These are phyloP conservation scores for Cotesia typhae DNA, from an alignment of 1,140 invertebrate species.

Conservation along the genomic window DNA sequence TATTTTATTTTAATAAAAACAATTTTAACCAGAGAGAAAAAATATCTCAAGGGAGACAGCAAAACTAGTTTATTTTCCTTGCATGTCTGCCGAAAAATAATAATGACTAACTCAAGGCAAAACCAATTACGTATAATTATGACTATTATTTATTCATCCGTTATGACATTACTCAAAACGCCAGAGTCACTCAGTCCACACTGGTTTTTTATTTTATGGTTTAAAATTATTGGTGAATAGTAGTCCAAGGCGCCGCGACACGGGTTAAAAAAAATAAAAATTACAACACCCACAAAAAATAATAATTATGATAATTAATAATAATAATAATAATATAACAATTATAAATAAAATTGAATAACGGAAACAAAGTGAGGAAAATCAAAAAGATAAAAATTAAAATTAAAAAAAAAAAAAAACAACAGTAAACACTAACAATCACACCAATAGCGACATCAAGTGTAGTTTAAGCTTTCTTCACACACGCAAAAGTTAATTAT, in stretches of 20 bases:
- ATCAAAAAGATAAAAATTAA: constrained; percentile 21
- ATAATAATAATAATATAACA: constrained; percentile 6
- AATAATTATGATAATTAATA: background rate
- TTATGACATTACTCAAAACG: background rate
- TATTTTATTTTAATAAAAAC: background rate
- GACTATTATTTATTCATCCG: background rate
- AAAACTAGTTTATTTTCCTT: no score
- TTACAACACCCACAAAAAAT: constrained; percentile 60
- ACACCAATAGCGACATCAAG: constrained; percentile 66
- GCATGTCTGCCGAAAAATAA: no score
- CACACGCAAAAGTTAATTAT: constrained; percentile 61
- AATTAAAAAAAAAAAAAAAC: constrained; percentile 51
- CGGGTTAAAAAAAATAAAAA: constrained; percentile 41
- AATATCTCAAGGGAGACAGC: no score
- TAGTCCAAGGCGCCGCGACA: background rate
- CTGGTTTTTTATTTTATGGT: background rate
- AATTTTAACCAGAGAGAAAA: background rate
- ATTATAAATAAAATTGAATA: constrained; percentile 25
- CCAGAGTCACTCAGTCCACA: constrained; percentile 15
- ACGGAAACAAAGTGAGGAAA: constrained; percentile 36
- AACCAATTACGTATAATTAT: background rate
- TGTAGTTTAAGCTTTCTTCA: constrained; percentile 65
- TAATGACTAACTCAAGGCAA: no score
- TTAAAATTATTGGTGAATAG: background rate
- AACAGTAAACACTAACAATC: constrained; percentile 41